Conservation (phyloP, 2,888 invertebrate genomes). For the Crocallis elinguaria region DNA sequence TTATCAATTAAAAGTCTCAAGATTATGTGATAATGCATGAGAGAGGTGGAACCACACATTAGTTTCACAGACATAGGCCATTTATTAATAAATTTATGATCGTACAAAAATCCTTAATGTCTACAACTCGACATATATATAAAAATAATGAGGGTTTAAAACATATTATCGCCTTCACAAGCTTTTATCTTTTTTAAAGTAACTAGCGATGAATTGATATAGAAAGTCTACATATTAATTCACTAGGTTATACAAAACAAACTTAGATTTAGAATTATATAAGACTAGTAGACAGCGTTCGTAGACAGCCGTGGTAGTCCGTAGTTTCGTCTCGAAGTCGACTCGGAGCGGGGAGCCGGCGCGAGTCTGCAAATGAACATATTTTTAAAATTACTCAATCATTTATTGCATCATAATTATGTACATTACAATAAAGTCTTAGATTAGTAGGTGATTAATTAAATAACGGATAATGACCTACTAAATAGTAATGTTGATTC, state of each 20-base stretch:
- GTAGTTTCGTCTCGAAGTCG: neutral
- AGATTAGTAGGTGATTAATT: too few relatives aligned
- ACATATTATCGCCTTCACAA: neutral
- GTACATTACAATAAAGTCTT: too few relatives aligned
- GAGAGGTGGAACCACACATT: neutral
- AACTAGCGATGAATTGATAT: neutral
- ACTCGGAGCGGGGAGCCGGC: neutral
- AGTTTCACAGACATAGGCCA: neutral
- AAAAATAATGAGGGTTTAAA: too few relatives aligned
- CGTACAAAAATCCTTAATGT: too few relatives aligned
- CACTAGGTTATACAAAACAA: neutral
- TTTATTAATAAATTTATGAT: too few relatives aligned
- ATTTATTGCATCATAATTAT: too few relatives aligned
- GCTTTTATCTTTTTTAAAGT: neutral
- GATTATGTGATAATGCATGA: slow-evolving; percentile 2
- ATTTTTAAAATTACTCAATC: neutral
- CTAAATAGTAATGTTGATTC: too few relatives aligned
- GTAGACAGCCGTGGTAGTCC: slow-evolving; percentile 2
- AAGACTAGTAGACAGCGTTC: slow-evolving; percentile 33
- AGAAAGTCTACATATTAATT: neutral
- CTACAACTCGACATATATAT: too few relatives aligned
- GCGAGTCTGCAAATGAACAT: neutral
- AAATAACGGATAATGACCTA: too few relatives aligned
- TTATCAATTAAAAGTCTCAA: slow-evolving; percentile 6
- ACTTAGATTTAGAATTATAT: slow-evolving; percentile 18